These are phyloP conservation scores for Archivesica marissinica DNA, from an alignment of 1,140 invertebrate genomes.

Conservation along the genomic window DNA sequence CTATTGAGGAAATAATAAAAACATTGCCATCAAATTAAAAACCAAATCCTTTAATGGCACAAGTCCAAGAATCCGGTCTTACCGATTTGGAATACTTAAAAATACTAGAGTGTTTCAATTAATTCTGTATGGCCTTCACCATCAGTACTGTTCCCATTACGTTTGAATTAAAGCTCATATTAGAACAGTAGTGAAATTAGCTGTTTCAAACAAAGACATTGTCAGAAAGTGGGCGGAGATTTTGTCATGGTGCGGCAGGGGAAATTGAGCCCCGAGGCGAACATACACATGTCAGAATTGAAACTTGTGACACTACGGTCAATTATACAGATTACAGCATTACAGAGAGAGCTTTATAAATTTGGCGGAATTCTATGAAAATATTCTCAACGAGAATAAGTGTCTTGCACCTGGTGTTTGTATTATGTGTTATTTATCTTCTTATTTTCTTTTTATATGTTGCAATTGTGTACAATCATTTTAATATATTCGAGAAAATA, in stretches of 20 bases:
- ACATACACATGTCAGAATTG: constrained; percentile 34
- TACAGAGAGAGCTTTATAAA: too few species aligned
- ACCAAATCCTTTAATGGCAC: background rate
- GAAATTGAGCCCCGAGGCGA: constrained; percentile 17
- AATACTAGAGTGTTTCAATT: constrained; percentile 20
- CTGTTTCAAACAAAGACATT: constrained; percentile 28
- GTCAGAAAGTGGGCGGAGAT: constrained; percentile 18
- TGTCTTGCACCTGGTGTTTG: too few species aligned
- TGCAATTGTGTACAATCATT: too few species aligned
- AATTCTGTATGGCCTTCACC: background rate
- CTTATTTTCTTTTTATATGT: too few species aligned
- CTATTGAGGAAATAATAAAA: constrained; percentile 40
- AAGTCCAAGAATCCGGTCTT: constrained; percentile 38
- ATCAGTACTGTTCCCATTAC: constrained; percentile 8
- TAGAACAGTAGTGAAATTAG: constrained; percentile 32
- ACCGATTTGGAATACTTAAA: constrained; percentile 29
- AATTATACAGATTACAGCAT: constrained; percentile 5
- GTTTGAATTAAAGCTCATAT: constrained; percentile 11
- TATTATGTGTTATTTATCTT: too few species aligned
- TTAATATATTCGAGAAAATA: too few species aligned
- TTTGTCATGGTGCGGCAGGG: constrained; percentile 12
- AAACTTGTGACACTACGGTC: constrained; percentile 7
- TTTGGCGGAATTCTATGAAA: too few species aligned
- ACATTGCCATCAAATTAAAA: constrained; percentile 38
- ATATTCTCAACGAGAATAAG: too few species aligned